phyloP scores from a whole-genome alignment of 2,888 invertebrate species.

The Syritta pipiens region DNA sequence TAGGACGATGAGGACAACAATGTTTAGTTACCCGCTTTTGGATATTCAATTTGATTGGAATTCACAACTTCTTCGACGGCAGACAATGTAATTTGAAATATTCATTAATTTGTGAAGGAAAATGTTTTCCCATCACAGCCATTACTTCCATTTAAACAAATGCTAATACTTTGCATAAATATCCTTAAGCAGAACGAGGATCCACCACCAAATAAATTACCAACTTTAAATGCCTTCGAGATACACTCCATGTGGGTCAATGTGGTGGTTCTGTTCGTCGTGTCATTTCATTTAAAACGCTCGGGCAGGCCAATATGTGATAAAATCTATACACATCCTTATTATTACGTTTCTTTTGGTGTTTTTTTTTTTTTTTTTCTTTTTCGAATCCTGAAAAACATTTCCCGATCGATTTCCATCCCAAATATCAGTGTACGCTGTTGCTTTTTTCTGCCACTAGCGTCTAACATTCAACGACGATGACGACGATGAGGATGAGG shows the following conservation, averaged over 20 bases:
- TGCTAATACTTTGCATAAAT: constrained; percentile 13
- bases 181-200: neutral
- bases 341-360: constrained; percentile 17
- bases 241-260: constrained; percentile 7
- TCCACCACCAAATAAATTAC: neutral
- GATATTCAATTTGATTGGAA: neutral
- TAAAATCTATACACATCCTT: constrained; percentile 45
- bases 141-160: neutral
- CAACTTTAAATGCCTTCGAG: constrained; percentile 1
- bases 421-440: constrained; percentile 8
- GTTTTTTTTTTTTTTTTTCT: neutral
- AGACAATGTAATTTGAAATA: neutral
- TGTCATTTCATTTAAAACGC: neutral
- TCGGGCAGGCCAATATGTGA: neutral
- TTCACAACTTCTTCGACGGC: neutral
- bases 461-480: constrained; percentile 49
- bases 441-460: constrained; percentile 20
- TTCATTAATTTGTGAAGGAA: neutral
- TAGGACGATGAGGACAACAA: too few species aligned
- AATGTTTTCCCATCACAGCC: neutral
- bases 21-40: too few species aligned
- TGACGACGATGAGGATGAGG: neutral
- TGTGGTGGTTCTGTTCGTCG: neutral
- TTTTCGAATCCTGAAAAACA: constrained; percentile 22
- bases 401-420: constrained; percentile 37